Conservation (phyloP, 1,140 invertebrate species). For the Manduca sexta region DNA sequence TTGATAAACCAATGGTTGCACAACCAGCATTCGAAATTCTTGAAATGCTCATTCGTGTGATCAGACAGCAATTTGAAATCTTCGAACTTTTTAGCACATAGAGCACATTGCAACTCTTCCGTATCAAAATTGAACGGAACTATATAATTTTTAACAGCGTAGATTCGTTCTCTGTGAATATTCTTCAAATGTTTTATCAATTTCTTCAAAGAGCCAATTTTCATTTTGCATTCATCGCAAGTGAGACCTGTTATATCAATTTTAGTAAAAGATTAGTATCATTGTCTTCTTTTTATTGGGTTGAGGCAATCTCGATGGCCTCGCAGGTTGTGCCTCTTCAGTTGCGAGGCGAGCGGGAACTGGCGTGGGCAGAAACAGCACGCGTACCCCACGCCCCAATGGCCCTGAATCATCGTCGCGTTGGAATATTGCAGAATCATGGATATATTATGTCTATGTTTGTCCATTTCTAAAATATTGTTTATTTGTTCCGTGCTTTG, state of each 20-base stretch:
- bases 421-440: conserved; percentile 2
- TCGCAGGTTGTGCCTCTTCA: conserved; percentile 6
- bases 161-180: neutral
- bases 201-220: conserved; percentile 6
- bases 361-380: conserved; percentile 10
- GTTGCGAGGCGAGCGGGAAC: neutral
- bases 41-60: conserved; percentile 28
- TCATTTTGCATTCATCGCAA: conserved; percentile 6
- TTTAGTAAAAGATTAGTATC: neutral
- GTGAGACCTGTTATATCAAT: conserved; percentile 12
- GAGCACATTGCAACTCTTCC: conserved; percentile 5
- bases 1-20: conserved; percentile 11
- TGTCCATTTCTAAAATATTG: too few relatives aligned
- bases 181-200: conserved; percentile 1
- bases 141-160: conserved; percentile 2
- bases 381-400: conserved; percentile 3
- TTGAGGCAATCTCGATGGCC: neutral
- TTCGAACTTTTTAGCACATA: conserved; percentile 7
- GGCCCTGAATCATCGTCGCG: conserved; percentile 8
- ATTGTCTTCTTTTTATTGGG: neutral
- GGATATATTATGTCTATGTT: neutral
- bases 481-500: too few relatives aligned
- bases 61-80: conserved; percentile 10
- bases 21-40: conserved; percentile 20
- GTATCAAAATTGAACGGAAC: conserved; percentile 12